Conservation (phyloP, 2,888 invertebrate species). For the Epinotia demarniana region DNA sequence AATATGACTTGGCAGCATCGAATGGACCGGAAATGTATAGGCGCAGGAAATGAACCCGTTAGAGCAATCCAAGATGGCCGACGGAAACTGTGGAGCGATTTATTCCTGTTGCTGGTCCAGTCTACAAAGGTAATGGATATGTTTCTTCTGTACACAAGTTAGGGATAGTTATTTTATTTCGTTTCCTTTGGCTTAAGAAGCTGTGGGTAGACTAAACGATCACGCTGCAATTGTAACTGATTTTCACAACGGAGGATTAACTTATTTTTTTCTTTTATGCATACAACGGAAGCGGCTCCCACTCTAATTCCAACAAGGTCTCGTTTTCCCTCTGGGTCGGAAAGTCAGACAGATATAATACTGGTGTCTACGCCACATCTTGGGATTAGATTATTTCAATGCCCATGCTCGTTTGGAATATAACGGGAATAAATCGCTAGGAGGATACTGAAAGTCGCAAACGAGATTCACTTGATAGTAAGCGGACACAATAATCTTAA, state of each 20-base stretch:
- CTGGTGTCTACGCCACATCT: no score
- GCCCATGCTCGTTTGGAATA: no score
- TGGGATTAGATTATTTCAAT: no score
- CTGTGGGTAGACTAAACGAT: background rate
- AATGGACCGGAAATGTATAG: slow-evolving; percentile 80
- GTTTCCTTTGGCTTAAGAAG: background rate
- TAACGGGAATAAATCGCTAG: no score
- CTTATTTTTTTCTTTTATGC: background rate
- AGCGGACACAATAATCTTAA: no score
- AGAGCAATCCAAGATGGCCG: slow-evolving; percentile 81
- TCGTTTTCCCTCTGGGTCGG: no score
- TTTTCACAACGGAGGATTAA: background rate
- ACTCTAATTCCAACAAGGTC: no score
- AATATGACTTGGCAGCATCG: slow-evolving; percentile 77
- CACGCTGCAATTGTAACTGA: background rate
- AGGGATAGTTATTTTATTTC: slow-evolving; percentile 27
- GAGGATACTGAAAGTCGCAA: no score
- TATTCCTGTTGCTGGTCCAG: slow-evolving; percentile 64
- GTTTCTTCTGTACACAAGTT: slow-evolving; percentile 40
- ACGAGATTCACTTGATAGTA: no score
- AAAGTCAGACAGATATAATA: no score
- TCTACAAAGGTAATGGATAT: slow-evolving; percentile 43
- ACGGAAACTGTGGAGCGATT: slow-evolving; percentile 69
- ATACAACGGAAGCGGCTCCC: background rate
- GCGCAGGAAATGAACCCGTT: slow-evolving; percentile 84